Percentiles rank a stretch among this genome's conserved stretches.
Evolutionary conservation across 2,113 vertebrate genomes (phyloP).

Genomic region (Aegypius monachus): DNA sequence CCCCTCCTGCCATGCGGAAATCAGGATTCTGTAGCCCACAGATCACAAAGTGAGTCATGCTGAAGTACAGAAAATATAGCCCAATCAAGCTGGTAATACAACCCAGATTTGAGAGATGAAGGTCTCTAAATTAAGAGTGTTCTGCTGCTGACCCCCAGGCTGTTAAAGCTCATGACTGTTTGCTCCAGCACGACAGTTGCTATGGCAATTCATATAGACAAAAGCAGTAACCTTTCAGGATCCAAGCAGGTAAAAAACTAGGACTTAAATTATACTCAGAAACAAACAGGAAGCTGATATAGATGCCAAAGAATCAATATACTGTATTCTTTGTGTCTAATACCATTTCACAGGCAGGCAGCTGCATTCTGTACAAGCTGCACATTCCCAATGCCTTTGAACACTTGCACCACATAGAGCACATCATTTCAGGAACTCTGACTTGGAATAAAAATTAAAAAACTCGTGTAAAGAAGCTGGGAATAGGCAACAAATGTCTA

Average conservation of each 20-base stretch:
- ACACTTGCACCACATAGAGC: background rate
- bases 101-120: background rate
- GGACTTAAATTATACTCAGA: background rate
- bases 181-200: background rate
- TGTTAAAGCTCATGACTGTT: background rate
- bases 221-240: conserved; percentile 13
- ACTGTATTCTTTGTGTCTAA: background rate
- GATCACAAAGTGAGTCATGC: background rate
- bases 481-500: background rate
- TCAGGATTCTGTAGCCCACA: background rate
- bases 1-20: background rate
- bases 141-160: background rate
- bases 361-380: background rate
- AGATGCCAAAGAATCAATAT: background rate
- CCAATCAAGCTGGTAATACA: background rate
- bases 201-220: conserved; percentile 41
- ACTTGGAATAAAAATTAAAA: background rate
- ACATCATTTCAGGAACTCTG: background rate
- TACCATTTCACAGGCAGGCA: background rate
- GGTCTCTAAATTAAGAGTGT: background rate
- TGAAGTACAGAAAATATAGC: background rate
- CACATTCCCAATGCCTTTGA: background rate
- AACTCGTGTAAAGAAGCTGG: background rate
- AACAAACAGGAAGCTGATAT: conserved; percentile 13
- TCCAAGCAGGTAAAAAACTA: conserved; percentile 30